These are phyloP conservation scores for Chelidonichthys spinosus DNA, from an alignment of 2,797 vertebrate species.

Conservation along the genomic window DNA sequence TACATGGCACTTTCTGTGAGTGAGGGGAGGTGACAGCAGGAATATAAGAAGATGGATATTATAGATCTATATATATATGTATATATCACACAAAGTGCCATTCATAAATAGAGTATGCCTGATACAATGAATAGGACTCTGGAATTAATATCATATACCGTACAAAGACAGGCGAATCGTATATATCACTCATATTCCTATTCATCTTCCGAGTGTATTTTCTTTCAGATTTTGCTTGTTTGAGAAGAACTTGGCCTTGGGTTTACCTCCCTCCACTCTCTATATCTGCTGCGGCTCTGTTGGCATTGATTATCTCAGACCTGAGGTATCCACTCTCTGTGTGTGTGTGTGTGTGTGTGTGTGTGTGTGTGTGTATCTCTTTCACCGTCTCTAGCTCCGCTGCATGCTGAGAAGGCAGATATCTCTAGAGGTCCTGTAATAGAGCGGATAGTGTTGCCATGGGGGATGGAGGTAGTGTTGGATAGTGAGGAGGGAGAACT, in stretches of 20 bases:
- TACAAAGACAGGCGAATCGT: conserved; percentile 26
- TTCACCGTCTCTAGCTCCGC: conserved; percentile 49
- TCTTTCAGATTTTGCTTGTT: conserved; percentile 57
- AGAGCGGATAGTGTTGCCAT: conserved; percentile 74
- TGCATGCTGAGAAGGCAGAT: conserved; percentile 77
- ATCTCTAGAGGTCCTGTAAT: conserved; percentile 76
- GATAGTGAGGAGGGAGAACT: conserved; percentile 44
- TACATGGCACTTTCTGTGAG: neutral
- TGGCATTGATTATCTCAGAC: conserved; percentile 77
- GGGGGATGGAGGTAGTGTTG: conserved; percentile 63
- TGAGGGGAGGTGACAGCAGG: neutral
- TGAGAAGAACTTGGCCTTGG: conserved; percentile 60
- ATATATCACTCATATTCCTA: conserved; percentile 47
- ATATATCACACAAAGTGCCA: conserved; percentile 16
- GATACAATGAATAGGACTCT: conserved; percentile 13
- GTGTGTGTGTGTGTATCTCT: conserved; percentile 39
- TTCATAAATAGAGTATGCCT: conserved; percentile 59
- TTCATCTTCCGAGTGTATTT: conserved; percentile 29
- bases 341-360: conserved; percentile 23
- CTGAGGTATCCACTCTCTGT: conserved; percentile 51
- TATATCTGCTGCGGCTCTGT: conserved; percentile 62
- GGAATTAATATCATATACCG: conserved; percentile 25
- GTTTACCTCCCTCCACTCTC: conserved; percentile 48
- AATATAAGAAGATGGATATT: neutral
- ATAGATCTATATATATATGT: neutral